A percentile compares a stretch with the other conserved stretches of the same genome.
Evolutionary conservation across 2,888 invertebrate genomes (phyloP).

Genomic region (Drosophila longiperda): DNA sequence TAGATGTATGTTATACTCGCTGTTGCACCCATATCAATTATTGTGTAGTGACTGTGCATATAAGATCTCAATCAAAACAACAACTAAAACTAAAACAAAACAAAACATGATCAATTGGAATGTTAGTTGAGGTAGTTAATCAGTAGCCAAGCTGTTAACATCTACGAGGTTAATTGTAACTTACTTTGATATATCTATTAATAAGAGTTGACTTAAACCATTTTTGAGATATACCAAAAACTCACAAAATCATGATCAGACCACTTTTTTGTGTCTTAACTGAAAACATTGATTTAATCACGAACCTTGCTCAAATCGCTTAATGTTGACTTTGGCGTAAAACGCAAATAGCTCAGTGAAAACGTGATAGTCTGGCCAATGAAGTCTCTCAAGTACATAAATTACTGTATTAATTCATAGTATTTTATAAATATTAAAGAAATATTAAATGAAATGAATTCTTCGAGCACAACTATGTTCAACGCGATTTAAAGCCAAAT

Average conservation of each 20-base stretch:
- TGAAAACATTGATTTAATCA: neutral
- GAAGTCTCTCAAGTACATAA: neutral
- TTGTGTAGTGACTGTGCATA: slow-evolving; percentile 20
- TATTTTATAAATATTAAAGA: neutral
- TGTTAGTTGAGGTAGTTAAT: neutral
- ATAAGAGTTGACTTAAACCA: neutral
- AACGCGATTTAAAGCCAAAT: neutral
- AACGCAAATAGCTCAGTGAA: neutral
- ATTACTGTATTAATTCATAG: neutral
- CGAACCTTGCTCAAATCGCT: neutral
- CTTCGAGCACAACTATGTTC: neutral
- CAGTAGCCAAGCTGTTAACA: slow-evolving; percentile 14
- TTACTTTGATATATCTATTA: slow-evolving; percentile 23
- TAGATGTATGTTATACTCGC: slow-evolving; percentile 20
- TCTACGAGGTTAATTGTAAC: slow-evolving; percentile 9
- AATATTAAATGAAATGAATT: neutral
- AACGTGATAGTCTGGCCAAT: neutral
- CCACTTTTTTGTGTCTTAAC: neutral
- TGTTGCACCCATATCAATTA: slow-evolving; percentile 42
- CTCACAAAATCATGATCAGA: neutral
- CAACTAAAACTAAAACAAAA: neutral
- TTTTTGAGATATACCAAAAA: neutral
- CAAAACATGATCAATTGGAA: neutral
- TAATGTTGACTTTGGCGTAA: neutral
- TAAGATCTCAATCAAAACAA: slow-evolving; percentile 11